Conservation (phyloP, 2,113 vertebrate species). For the Echinops telfairi region DNA sequence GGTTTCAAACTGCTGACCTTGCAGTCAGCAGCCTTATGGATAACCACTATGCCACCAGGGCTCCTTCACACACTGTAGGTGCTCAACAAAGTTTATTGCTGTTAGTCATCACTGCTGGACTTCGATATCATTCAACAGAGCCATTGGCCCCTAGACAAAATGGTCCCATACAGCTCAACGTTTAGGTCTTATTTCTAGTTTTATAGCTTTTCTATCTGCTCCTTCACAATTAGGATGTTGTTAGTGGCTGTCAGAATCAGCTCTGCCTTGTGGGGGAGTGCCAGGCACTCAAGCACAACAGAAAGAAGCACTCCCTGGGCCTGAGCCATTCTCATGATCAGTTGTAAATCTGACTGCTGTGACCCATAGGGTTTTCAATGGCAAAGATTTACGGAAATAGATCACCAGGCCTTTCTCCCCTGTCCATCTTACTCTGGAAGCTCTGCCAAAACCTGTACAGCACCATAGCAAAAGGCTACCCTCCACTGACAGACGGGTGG, state of each 20-base stretch:
- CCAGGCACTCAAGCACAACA: neutral
- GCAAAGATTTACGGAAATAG: neutral
- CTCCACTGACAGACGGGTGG: neutral
- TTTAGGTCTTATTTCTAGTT: neutral
- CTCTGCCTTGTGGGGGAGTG: neutral
- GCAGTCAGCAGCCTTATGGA: no score
- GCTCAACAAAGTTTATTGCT: neutral
- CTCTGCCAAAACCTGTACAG: neutral
- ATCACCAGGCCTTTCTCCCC: neutral
- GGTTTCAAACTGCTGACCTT: no score
- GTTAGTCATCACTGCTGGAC: neutral
- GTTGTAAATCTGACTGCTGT: neutral
- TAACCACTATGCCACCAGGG: no score
- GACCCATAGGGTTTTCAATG: neutral
- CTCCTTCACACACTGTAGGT: neutral
- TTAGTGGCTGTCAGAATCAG: neutral
- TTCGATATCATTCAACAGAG: neutral
- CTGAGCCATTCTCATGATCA: neutral
- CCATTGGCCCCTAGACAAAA: neutral
- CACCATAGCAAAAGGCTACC: neutral
- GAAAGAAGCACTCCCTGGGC: neutral
- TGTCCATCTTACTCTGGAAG: neutral
- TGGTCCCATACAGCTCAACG: neutral
- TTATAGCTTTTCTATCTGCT: conserved; percentile 3
- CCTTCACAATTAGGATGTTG: neutral